Evolutionary conservation across 2,797 vertebrate species (phyloP).

Genomic region (Sebastes wilsoni): DNA sequence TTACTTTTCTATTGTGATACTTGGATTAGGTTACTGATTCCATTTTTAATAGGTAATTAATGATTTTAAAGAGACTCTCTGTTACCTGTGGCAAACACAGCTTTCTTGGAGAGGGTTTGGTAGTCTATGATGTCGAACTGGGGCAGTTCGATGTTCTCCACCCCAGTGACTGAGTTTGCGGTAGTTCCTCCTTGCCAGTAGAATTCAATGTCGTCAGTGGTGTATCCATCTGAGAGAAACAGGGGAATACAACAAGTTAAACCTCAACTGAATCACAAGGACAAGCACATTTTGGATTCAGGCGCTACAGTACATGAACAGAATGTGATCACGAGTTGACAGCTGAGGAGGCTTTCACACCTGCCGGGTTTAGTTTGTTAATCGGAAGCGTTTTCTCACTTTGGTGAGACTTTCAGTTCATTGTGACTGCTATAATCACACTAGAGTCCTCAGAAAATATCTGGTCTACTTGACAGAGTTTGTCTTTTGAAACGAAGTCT

Average conservation of each 20-base stretch:
- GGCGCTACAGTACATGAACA: not conserved
- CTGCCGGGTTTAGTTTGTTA: not conserved
- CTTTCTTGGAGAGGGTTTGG: slow-evolving; percentile 92
- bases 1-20: not conserved
- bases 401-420: not conserved
- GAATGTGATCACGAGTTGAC: not conserved
- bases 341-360: not conserved
- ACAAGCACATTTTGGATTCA: not conserved
- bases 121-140: slow-evolving; percentile 96
- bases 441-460: not conserved
- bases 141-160: slow-evolving; percentile 93
- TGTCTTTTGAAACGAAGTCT: not conserved
- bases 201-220: slow-evolving; percentile 96
- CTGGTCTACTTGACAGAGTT: not conserved
- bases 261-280: not conserved
- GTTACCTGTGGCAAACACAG: slow-evolving; percentile 93
- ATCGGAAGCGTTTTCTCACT: not conserved
- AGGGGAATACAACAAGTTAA: not conserved
- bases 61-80: not conserved
- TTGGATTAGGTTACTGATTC: no score
- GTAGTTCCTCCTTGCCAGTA: slow-evolving; percentile 93
- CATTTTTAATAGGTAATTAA: no score
- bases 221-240: slow-evolving; percentile 90
- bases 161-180: slow-evolving; percentile 85
- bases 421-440: not conserved